Evolutionary conservation across 2,113 vertebrate species (phyloP).

Genomic region (Microtus pennsylvanicus): DNA sequence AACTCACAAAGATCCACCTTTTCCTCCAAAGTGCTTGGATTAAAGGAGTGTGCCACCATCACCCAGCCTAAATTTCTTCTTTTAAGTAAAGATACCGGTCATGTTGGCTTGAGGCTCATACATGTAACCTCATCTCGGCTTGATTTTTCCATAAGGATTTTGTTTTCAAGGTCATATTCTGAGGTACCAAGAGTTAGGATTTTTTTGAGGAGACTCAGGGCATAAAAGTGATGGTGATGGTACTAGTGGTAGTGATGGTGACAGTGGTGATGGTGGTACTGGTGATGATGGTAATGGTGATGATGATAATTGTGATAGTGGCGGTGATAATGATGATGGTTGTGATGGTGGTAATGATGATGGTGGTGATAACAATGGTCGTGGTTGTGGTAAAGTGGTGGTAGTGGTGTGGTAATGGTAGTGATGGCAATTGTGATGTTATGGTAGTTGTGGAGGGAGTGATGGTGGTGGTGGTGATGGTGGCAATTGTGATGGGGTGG

Average conservation of each 20-base stretch:
- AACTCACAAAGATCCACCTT: too few species aligned
- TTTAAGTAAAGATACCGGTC: not conserved
- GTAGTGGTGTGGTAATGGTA: too few species aligned
- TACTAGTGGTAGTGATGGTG: not conserved
- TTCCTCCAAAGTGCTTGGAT: too few species aligned
- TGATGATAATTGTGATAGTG: not conserved
- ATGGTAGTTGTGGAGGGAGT: not conserved
- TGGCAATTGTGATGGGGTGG: too few species aligned
- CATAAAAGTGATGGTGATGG: not conserved
- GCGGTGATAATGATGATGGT: not conserved
- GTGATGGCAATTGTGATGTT: too few species aligned
- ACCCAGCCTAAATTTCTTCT: not conserved
- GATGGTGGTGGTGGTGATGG: not conserved
- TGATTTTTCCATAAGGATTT: not conserved
- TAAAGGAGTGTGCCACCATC: too few species aligned
- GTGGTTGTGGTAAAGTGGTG: too few species aligned
- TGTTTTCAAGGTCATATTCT: constrained; percentile 26
- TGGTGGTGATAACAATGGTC: not conserved
- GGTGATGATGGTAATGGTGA: rapidly evolving
- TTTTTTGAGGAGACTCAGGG: not conserved
- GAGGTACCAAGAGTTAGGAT: not conserved
- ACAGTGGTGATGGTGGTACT: too few species aligned
- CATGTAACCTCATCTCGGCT: not conserved
- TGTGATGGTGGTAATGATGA: not conserved
- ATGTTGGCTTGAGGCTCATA: not conserved